These are phyloP conservation scores for Siniperca undulata DNA, from an alignment of 2,797 vertebrate genomes.

Conservation along the genomic window DNA sequence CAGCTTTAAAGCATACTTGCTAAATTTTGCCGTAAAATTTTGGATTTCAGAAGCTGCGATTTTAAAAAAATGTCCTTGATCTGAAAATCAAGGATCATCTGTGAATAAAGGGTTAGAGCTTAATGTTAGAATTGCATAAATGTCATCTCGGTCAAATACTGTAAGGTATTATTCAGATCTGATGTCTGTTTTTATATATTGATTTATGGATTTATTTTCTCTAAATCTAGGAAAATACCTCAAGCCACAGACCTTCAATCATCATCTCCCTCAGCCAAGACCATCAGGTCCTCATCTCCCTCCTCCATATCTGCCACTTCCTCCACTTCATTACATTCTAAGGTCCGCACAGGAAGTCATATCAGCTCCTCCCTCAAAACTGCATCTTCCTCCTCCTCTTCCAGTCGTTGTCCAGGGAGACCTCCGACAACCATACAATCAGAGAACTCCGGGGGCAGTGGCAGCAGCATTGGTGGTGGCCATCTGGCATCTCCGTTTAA, in stretches of 20 bases:
- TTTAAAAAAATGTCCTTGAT: not conserved
- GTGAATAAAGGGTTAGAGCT: not conserved
- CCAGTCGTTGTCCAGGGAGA: slow-evolving; percentile 80
- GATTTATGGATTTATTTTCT: slow-evolving; percentile 25
- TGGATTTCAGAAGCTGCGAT: not conserved
- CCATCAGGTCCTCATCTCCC: slow-evolving; percentile 72
- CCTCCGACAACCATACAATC: slow-evolving; percentile 81
- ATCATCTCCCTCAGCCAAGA: slow-evolving; percentile 77
- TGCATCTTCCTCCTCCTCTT: slow-evolving; percentile 69
- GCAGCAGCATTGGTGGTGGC: slow-evolving; percentile 56
- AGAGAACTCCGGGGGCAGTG: slow-evolving; percentile 84
- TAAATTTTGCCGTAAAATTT: too few species aligned
- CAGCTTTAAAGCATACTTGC: not conserved
- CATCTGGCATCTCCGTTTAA: slow-evolving; percentile 81
- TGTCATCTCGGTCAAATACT: not conserved
- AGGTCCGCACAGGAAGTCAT: slow-evolving; percentile 84
- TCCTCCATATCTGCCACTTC: slow-evolving; percentile 65
- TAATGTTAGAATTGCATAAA: not conserved
- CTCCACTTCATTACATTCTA: slow-evolving; percentile 80
- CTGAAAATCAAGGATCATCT: not conserved
- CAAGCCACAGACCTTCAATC: slow-evolving; percentile 87
- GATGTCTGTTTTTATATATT: not conserved
- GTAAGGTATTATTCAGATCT: not conserved
- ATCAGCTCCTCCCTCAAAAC: slow-evolving; percentile 80
- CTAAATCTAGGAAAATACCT: slow-evolving; percentile 91